Conservation (phyloP, 2,113 vertebrate genomes). For the Oriolus oriolus region DNA sequence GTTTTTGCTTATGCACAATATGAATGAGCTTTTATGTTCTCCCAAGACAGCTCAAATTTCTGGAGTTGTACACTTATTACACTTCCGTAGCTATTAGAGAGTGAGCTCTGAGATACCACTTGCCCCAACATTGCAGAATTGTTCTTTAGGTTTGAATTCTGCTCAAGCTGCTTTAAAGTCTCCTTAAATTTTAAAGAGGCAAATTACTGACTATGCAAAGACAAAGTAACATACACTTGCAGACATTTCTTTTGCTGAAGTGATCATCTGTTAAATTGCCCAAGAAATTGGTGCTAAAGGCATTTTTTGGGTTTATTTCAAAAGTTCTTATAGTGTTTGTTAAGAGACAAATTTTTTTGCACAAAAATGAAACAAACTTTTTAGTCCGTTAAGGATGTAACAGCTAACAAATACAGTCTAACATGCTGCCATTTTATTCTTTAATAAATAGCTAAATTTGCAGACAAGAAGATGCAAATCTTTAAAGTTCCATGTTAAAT, state of each 20-base stretch:
- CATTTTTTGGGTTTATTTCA: not conserved
- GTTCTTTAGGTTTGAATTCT: not conserved
- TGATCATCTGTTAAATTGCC: constrained; percentile 26
- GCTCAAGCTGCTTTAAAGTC: not conserved
- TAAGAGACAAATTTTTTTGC: not conserved
- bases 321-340: not conserved
- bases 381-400: not conserved
- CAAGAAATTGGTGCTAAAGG: constrained; percentile 23
- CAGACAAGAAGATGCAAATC: not conserved
- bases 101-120: not conserved
- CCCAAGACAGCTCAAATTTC: not conserved
- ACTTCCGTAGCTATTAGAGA: not conserved
- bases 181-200: not conserved
- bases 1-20: not conserved
- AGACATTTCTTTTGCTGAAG: not conserved
- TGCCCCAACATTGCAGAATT: not conserved
- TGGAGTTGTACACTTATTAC: not conserved
- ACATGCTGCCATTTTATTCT: not conserved
- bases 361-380: not conserved
- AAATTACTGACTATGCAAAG: constrained; percentile 11
- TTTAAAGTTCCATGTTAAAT: not conserved
- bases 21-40: accelerated
- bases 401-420: not conserved
- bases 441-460: not conserved
- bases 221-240: not conserved